phyloP scores from a whole-genome alignment of 1,140 invertebrate species.

The Heliothis virescens region DNA sequence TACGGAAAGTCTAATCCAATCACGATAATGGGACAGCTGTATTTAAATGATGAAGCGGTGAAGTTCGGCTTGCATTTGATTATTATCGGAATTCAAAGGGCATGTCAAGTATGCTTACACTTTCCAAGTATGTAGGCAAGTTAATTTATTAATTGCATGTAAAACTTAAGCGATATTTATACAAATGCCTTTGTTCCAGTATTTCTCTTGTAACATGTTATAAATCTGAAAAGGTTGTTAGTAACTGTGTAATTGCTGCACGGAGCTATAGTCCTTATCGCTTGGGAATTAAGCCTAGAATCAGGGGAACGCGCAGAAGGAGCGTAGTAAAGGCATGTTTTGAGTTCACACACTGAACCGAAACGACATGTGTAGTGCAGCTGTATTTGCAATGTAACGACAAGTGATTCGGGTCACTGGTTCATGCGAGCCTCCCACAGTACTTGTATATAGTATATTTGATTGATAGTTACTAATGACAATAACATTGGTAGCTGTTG shows the following conservation, averaged over 20 bases:
- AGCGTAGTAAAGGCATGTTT: slow-evolving; percentile 3
- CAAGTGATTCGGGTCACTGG: slow-evolving; percentile 33
- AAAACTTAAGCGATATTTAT: not conserved
- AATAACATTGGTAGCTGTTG: not conserved
- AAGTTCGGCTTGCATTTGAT: no score
- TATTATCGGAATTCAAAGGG: no score
- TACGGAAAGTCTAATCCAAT: no score
- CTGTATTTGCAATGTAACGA: slow-evolving; percentile 2
- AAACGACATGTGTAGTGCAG: slow-evolving; percentile 3
- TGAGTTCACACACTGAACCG: slow-evolving; percentile 15
- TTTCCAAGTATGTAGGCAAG: no score
- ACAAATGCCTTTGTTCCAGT: slow-evolving; percentile 27
- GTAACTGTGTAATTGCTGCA: slow-evolving; percentile 15
- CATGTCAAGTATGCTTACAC: no score
- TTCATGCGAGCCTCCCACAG: not conserved
- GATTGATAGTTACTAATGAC: slow-evolving; percentile 21
- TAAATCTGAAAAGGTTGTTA: slow-evolving; percentile 43
- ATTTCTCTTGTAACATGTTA: slow-evolving; percentile 2
- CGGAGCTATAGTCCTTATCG: slow-evolving; percentile 48
- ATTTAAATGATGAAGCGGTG: no score
- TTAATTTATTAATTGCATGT: no score
- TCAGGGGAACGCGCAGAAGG: not conserved
- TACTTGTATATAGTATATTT: not conserved
- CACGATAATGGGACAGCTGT: no score
- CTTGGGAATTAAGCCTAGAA: slow-evolving; percentile 48